Percentiles rank a stretch among this genome's conserved stretches.
These are phyloP conservation scores for Brienomyrus brachyistius DNA, from an alignment of 2,113 vertebrate genomes.

Conservation along the genomic window DNA sequence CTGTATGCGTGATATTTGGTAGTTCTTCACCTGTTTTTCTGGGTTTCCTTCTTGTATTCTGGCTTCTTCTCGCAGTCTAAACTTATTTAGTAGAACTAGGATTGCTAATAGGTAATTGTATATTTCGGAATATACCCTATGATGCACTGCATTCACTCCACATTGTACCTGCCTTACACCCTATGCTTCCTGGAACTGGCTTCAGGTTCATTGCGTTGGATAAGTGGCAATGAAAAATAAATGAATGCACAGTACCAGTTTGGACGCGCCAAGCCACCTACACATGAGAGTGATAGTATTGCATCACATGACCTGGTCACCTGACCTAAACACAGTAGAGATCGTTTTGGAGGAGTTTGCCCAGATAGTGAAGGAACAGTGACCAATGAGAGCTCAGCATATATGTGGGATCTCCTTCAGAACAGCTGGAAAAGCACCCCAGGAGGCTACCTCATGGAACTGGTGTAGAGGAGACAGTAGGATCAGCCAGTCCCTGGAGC, in stretches of 20 bases:
- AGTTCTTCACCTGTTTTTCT: not conserved
- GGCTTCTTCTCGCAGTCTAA: not conserved
- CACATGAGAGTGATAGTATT: not conserved
- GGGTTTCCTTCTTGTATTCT: not conserved
- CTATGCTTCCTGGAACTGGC: not conserved
- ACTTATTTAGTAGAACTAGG: not conserved
- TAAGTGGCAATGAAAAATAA: not conserved
- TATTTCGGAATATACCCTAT: not conserved
- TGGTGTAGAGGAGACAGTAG: not conserved
- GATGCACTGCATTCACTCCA: not conserved
- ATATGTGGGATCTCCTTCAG: not conserved
- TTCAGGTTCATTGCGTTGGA: not conserved
- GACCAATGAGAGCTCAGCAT: not conserved
- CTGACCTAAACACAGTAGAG: not conserved
- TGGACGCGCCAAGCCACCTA: not conserved
- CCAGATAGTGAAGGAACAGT: not conserved
- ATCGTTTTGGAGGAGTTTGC: not conserved
- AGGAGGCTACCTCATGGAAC: no score
- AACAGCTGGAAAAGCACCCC: no score
- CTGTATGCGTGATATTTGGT: not conserved
- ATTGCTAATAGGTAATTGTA: not conserved
- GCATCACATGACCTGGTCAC: not conserved
- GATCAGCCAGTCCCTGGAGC: not conserved
- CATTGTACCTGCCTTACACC: not conserved
- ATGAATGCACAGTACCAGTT: not conserved